Evolutionary conservation across 1,140 invertebrate species (phyloP), one percentile per base, ranked within the genome.

Genomic region (Panagrolaimus sp.): DNA sequence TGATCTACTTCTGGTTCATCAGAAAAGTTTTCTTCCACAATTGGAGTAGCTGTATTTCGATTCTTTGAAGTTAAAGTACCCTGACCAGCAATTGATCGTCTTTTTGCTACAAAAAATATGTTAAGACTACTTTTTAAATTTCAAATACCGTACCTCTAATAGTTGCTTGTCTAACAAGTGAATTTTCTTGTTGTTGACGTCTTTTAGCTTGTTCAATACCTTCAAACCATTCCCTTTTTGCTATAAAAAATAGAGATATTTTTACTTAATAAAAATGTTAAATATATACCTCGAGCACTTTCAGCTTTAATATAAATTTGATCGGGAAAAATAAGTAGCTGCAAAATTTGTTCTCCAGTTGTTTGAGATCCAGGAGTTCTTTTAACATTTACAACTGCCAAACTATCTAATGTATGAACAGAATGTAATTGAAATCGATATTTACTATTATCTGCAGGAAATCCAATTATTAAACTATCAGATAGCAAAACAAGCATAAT

Each of bases 331-430:
- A 77, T 71, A 20, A 77, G 45, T 31, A 81, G 38, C 62, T 83
- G 83, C 1, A 81, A 48, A 9, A 82, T 68, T 51, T 74, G 68
- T 31, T 75, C 72, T 38, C 86, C 83, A 42, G 57, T 43, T 1
- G 38, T 65, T 16, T 69, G 53, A 25, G 11, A 11, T 20, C 51
- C 51, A 2, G 14, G 9, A 27, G 67, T 77, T 72, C 97, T 93
- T 74, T 91, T 87, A 4, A 97, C 91, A 86, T 98, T 98, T 0
- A 98, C 93, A 20, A 96, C 90, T 38, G 93, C 93, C 70, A 98
- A 84, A 82, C 89, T 92, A 80, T 92, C 91, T 1, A 97, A 86
- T 76, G 94, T 91, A 83, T 96, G 96, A 76, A 91, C 88, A 5
- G 88, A 88, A 84, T 94, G 89, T 85, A 93, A 92, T 84, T 92